Conservation (phyloP, 2,888 invertebrate genomes). For the Lathronympha strigana region DNA sequence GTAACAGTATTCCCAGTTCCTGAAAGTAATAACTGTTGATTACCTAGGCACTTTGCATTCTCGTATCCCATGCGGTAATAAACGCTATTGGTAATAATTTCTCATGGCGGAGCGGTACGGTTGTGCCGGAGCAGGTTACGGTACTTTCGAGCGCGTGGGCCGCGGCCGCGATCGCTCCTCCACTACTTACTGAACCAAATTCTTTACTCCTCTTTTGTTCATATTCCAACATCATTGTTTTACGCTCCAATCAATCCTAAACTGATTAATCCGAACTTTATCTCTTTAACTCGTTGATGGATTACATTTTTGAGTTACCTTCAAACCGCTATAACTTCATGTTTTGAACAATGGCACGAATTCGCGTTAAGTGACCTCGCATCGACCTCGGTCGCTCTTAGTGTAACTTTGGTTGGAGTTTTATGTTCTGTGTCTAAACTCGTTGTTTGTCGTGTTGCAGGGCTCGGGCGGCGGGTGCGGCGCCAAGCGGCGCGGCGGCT, state of each 20-base stretch:
- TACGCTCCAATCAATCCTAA: background rate
- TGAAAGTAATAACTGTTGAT: slow-evolving; percentile 25
- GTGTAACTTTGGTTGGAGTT: slow-evolving; percentile 21
- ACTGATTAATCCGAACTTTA: background rate
- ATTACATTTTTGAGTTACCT: slow-evolving; percentile 5
- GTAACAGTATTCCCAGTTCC: slow-evolving; percentile 15
- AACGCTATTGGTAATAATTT: slow-evolving; percentile 30
- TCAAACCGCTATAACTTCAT: slow-evolving; percentile 12
- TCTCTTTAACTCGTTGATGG: background rate
- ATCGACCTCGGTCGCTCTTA: slow-evolving; percentile 37
- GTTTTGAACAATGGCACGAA: slow-evolving; percentile 35
- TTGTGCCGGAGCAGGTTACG: slow-evolving; percentile 59
- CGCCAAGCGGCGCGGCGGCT: slow-evolving; percentile 81
- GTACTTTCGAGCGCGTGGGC: slow-evolving; percentile 63
- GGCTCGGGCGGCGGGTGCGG: slow-evolving; percentile 83
- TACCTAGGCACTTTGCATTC: slow-evolving; percentile 22
- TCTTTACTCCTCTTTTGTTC: slow-evolving; percentile 33
- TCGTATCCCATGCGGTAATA: slow-evolving; percentile 34
- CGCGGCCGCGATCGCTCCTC: slow-evolving; percentile 47
- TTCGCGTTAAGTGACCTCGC: slow-evolving; percentile 36
- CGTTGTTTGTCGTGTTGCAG: slow-evolving; percentile 64
- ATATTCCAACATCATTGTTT: slow-evolving; percentile 17
- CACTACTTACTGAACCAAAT: slow-evolving; percentile 36
- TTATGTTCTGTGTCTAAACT: slow-evolving; percentile 18
- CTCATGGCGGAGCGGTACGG: slow-evolving; percentile 41